Percentiles rank a stretch among this genome's conserved stretches.
Evolutionary conservation across 2,113 vertebrate genomes (phyloP).

Genomic region (Mormoops blainvillei): DNA sequence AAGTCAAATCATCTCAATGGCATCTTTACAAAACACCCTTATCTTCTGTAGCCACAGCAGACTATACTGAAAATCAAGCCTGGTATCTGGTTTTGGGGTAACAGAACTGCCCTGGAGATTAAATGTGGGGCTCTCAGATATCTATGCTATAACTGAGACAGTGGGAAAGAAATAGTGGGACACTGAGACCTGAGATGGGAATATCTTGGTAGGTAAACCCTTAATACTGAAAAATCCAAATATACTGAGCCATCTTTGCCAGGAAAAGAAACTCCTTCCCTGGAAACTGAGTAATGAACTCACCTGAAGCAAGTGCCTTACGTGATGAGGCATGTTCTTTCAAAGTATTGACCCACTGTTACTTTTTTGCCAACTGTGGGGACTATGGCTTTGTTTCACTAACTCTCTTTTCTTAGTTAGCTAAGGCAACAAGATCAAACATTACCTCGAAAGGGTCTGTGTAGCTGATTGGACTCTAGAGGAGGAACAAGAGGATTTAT

Average conservation of each 20-base stretch:
- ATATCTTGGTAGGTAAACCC: background rate
- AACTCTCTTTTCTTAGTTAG: background rate
- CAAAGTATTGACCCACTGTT: background rate
- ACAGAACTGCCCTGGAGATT: background rate
- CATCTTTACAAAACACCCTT: background rate
- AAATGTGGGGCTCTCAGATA: background rate
- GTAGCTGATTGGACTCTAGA: background rate
- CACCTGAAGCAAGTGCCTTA: background rate
- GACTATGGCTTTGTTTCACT: background rate
- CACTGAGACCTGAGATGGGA: background rate
- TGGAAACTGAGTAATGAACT: background rate
- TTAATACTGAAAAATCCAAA: background rate
- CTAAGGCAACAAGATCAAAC: background rate
- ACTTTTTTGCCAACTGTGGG: background rate
- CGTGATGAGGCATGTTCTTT: background rate
- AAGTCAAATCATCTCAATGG: background rate
- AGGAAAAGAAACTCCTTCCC: background rate
- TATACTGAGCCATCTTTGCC: background rate
- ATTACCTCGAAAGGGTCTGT: background rate
- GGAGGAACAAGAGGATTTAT: background rate
- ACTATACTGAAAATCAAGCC: background rate
- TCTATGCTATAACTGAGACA: background rate
- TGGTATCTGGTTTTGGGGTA: background rate
- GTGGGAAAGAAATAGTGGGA: background rate
- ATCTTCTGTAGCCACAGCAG: background rate